Evolutionary conservation across 2,113 vertebrate species (phyloP), one percentile per base, ranked within the genome.

Genomic region (Suncus etruscus): DNA sequence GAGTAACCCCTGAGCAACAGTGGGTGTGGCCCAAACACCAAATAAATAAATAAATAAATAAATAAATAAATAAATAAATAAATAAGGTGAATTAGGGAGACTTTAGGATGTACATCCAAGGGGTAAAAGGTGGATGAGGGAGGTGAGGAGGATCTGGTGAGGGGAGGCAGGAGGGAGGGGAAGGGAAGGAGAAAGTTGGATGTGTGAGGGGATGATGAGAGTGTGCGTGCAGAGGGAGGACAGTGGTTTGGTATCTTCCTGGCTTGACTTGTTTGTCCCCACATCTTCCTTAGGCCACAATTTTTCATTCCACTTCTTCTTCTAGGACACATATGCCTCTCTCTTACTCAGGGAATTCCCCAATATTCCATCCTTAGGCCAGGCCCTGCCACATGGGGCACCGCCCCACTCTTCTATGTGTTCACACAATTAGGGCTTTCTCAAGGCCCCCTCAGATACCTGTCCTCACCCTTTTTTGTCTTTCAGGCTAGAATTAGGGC

Each of bases 241-340:
- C 58, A 61, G 58, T 16, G 16, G 54, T 58, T 14, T 0, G 1
- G 48, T 68, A 48, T 74, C 75, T 75, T 51, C 50, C 72, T 73
- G 75, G 74, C 22, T 82, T 88, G 76, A 74, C 66, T 76, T 90
- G 90, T 91, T 86, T 81, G 86, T 66, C 54, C 70, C 70, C 75
- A 87, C 4, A 1, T 91, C 82, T 86, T 83, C 69, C 61, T 72
- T 69, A 50, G 78, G 87, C 50, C 85, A 66, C 91, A 88, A 94
- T 91, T 89, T 77, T 87, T 93, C 83, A 73, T 95, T 84, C 91
- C 74, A 45, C 72, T 86, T 92, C 87, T 83, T 87, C 92, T 83
- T 77, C 91, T 54, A 66, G 48, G 87, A 83, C 95, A 94, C 89
- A 96, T 94, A 95, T 94, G 94, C 84, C 83, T 94, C 75, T 65